Conservation (phyloP, 2,888 invertebrate species). For the Pecten maximus region DNA sequence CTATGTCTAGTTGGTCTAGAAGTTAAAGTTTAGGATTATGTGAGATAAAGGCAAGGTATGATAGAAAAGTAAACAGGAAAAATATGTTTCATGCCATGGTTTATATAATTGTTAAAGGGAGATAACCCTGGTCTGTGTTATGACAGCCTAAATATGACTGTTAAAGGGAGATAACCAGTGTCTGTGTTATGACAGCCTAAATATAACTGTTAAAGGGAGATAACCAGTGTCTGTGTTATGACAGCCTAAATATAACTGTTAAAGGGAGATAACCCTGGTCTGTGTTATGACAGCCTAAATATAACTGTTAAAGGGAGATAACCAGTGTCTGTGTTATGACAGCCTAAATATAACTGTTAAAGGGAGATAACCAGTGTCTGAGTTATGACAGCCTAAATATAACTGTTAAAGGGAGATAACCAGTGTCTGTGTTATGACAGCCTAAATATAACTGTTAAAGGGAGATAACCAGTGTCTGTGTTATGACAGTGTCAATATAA, state of each 20-base stretch:
- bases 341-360: not conserved
- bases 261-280: too few relatives aligned
- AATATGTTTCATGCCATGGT: too few relatives aligned
- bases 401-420: conserved; percentile 93
- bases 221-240: not conserved
- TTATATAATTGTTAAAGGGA: too few relatives aligned
- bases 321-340: too few relatives aligned
- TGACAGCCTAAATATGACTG: conserved; percentile 90
- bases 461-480: not conserved
- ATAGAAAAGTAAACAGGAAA: too few relatives aligned
- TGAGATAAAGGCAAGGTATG: too few relatives aligned
- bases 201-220: not conserved
- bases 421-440: conserved; percentile 89
- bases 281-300: too few relatives aligned
- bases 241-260: too few relatives aligned
- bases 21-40: too few relatives aligned
- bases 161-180: conserved; percentile 91
- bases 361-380: not conserved
- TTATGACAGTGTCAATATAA: not conserved
- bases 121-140: conserved; percentile 39
- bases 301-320: too few relatives aligned
- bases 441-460: not conserved
- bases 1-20: not conserved
- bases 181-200: conserved; percentile 87
- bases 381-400: conserved; percentile 86